Evolutionary conservation across 2,113 vertebrate genomes (phyloP), one percentile per base, ranked within the genome.

Genomic region (Delphinus delphis): DNA sequence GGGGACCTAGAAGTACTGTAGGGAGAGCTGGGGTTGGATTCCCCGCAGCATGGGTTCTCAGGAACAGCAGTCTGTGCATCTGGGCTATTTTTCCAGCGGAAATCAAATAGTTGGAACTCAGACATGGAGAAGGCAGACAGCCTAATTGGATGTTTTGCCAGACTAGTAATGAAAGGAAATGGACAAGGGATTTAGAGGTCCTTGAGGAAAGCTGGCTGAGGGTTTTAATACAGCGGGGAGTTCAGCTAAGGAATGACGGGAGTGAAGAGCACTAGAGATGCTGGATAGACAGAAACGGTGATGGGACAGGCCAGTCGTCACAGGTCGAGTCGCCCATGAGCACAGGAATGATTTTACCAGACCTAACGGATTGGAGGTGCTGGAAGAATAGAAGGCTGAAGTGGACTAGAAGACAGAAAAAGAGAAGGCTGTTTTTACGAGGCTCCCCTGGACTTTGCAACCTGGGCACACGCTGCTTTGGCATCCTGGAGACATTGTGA

Each of bases 251-350:
- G 65, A 44, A 41, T 3, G 25, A 3, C n/a, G 4, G 20, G 20
- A 70, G 50, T 28, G n/a, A 18, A 9, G 17, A 55, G 28, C 28
- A 2, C 5, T 53, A 6, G 36, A 71, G 21, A 50, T 55, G 4
- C 55, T 65, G 5, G 9, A 0, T 15, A 13, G 17, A 67, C 76
- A 26, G 67, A 47, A 53, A 11, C 1, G 1, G 5, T 4, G 3
- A 14, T 2, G 14, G 58, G 26, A 14, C 0, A 0, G 44, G 44
- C 13, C 21, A 2, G 7, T 11, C 3, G 28, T 79, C 14, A 4
- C 1, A 0, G 80, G 33, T 58, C 1, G 1, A 38, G 41, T 50
- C 1, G 1, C 28, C 1, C 4, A 0, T 9, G 23, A 28, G 53
- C 10, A 21, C 41, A 17, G 33, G 14, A 33, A 6, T 5, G 33